A percentile compares a stretch with the other conserved stretches of the same genome.
These are phyloP conservation scores for Petrolisthes manimaculis DNA, from an alignment of 2,888 invertebrate species.

Conservation along the genomic window DNA sequence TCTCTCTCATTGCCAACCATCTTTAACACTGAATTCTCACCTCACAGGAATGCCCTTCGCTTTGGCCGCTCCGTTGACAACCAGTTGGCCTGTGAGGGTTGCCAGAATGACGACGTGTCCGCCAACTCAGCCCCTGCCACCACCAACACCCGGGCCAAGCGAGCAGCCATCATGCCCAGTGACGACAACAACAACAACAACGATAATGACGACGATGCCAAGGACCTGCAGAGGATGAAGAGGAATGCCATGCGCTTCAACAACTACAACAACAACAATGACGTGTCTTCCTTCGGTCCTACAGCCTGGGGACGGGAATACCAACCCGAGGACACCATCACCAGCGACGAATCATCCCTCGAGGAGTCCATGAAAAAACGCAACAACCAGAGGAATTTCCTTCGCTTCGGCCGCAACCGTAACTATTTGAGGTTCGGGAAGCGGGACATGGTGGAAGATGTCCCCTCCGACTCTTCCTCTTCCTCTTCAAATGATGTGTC, in stretches of 20 bases:
- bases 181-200: not conserved
- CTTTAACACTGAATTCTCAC: no score
- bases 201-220: not conserved
- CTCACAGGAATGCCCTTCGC: conserved; percentile 35
- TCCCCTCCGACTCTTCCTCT: not conserved
- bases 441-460: not conserved
- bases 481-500: not conserved
- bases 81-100: conserved; percentile 26
- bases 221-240: conserved; percentile 21
- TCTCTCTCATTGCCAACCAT: no score
- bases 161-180: not conserved
- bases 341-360: not conserved
- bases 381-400: conserved; percentile 18
- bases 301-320: conserved; percentile 1
- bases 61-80: conserved; percentile 46
- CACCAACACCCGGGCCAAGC: conserved; percentile 14
- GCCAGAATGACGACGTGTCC: not conserved
- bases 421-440: conserved; percentile 51
- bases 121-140: conserved; percentile 13
- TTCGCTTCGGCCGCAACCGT: conserved; percentile 39
- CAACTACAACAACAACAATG: not conserved
- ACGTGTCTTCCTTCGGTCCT: not conserved
- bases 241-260: not conserved
- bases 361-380: conserved; percentile 31
- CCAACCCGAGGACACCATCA: conserved; percentile 26